A percentile compares a stretch with the other conserved stretches of the same genome.
Evolutionary conservation across 2,888 invertebrate species (phyloP).

Genomic region (Andrena chrysosceles): DNA sequence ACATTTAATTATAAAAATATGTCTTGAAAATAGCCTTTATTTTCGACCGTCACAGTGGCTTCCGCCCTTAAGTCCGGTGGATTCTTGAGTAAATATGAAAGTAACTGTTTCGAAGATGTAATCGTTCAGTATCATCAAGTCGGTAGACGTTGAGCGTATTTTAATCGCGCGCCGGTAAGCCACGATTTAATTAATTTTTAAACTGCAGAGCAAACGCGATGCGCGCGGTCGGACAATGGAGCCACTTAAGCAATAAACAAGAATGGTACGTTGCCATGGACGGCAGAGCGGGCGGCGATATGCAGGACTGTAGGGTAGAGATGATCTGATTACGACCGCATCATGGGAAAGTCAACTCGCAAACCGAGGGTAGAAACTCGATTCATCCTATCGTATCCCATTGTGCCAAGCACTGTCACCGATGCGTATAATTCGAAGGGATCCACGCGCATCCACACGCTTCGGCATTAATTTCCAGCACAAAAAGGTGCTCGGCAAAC

Average conservation of each 20-base stretch:
- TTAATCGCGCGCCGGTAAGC: neutral
- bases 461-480: conserved; percentile 77
- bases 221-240: conserved; percentile 23
- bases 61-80: too few relatives aligned
- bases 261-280: conserved; percentile 22
- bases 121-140: neutral
- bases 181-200: conserved; percentile 42
- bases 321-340: conserved; percentile 81
- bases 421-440: conserved; percentile 76
- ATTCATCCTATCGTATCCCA: conserved; percentile 75
- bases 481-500: conserved; percentile 49
- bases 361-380: conserved; percentile 70
- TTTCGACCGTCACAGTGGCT: too few relatives aligned
- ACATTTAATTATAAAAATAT: too few relatives aligned
- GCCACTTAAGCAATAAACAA: conserved; percentile 57
- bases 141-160: neutral
- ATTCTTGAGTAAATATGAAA: too few relatives aligned
- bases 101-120: too few relatives aligned
- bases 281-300: conserved; percentile 28
- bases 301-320: conserved; percentile 58
- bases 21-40: too few relatives aligned
- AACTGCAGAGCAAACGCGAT: neutral
- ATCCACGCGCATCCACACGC: conserved; percentile 65
- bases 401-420: conserved; percentile 75
- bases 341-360: conserved; percentile 84